Evolutionary conservation across 2,113 vertebrate species (phyloP).

Genomic region (Psittacara wagleri): DNA sequence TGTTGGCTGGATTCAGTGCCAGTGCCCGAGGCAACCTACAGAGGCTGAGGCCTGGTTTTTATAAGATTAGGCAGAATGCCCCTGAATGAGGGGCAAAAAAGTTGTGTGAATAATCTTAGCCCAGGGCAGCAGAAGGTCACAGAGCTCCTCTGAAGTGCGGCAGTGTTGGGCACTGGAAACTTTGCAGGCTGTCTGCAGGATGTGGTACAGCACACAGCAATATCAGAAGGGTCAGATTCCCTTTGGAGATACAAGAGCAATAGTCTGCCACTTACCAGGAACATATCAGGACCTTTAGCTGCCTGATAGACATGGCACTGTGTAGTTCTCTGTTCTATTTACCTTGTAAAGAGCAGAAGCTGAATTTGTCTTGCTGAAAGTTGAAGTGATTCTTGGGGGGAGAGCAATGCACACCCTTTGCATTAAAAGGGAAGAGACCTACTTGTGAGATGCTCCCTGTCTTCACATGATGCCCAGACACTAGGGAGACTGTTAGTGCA

Average conservation of each 20-base stretch:
- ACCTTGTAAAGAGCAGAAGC: background rate
- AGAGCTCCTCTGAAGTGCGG: slow-evolving; percentile 25
- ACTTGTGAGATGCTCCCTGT: background rate
- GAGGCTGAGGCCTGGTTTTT: background rate
- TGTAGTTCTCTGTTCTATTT: background rate
- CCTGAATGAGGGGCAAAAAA: background rate
- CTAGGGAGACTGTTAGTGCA: background rate
- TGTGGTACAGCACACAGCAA: background rate
- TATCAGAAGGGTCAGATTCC: background rate
- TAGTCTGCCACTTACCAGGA: background rate
- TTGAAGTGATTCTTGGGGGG: background rate
- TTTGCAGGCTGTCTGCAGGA: background rate
- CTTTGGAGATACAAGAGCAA: background rate
- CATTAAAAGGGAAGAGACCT: background rate
- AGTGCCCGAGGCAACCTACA: background rate
- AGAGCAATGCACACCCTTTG: background rate
- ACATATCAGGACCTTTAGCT: background rate
- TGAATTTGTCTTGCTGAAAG: background rate
- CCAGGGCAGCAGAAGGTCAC: background rate
- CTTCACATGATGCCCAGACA: background rate
- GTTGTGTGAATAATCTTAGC: background rate
- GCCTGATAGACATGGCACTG: background rate
- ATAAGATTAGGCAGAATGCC: background rate
- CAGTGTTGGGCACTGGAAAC: background rate
- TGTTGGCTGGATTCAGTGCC: background rate